Conservation (phyloP, 1,140 invertebrate species). For the Halictus rubicundus region DNA sequence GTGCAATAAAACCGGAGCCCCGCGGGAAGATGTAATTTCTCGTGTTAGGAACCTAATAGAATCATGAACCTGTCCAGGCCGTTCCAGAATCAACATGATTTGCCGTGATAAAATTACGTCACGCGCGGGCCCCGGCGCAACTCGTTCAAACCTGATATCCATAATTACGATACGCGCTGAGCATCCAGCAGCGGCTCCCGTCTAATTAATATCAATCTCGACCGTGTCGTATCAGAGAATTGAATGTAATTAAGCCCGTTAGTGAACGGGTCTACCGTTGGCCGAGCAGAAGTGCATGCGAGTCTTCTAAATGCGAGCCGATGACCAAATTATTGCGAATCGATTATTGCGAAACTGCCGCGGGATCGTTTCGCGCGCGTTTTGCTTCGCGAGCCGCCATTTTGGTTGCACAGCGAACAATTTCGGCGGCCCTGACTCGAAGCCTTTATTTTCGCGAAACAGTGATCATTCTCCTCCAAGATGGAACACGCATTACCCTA, state of each 20-base stretch:
- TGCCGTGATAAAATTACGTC: conserved; percentile 24
- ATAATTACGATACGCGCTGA: conserved; percentile 12
- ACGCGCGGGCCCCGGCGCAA: not conserved
- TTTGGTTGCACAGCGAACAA: too few species aligned
- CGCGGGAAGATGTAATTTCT: not conserved
- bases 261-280: not conserved
- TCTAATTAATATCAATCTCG: conserved; percentile 34
- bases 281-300: not conserved
- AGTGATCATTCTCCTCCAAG: too few species aligned
- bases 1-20: not conserved
- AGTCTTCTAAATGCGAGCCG: not conserved
- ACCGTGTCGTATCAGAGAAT: conserved; percentile 2
- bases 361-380: conserved; percentile 13
- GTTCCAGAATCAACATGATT: not conserved
- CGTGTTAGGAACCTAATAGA: not conserved
- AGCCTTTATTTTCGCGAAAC: too few species aligned
- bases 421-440: too few species aligned
- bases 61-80: not conserved
- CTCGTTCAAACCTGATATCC: not conserved
- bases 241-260: conserved; percentile 30
- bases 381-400: too few species aligned
- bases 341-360: conserved; percentile 44
- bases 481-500: too few species aligned
- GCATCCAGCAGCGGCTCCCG: not conserved
- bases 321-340: too few species aligned